A percentile compares a stretch with the other conserved stretches of the same genome.
These are phyloP conservation scores for Hirtodrosophila histrioides DNA, from an alignment of 2,888 invertebrate genomes.

Conservation along the genomic window DNA sequence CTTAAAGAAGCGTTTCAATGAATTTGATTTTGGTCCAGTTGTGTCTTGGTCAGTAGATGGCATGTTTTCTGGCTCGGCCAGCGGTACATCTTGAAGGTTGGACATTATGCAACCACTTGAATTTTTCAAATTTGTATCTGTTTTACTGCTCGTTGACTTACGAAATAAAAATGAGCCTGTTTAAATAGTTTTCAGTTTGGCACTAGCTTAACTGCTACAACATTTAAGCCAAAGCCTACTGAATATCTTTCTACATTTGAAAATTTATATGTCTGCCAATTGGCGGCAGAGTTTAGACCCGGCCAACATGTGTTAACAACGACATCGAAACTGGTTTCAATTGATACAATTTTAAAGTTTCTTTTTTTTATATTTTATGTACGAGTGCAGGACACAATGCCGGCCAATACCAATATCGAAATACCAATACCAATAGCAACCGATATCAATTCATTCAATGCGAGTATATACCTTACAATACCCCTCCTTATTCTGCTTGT, in stretches of 20 bases:
- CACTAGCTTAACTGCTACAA: slow-evolving; percentile 2
- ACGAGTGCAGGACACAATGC: slow-evolving; percentile 23
- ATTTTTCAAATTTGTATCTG: slow-evolving; percentile 53
- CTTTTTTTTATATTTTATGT: slow-evolving; percentile 13
- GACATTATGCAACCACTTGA: slow-evolving; percentile 58
- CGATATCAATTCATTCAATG: slow-evolving; percentile 71
- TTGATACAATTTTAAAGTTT: slow-evolving; percentile 55
- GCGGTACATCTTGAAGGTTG: slow-evolving; percentile 61
- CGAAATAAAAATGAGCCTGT: slow-evolving; percentile 63
- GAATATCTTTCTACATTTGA: slow-evolving; percentile 27
- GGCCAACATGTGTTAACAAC: slow-evolving; percentile 71
- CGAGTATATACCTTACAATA: slow-evolving; percentile 37
- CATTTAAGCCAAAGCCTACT: slow-evolving; percentile 46
- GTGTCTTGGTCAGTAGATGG: slow-evolving; percentile 36
- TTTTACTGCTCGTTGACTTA: slow-evolving; percentile 44
- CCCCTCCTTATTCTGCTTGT: slow-evolving; percentile 47
- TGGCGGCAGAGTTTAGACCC: slow-evolving; percentile 26
- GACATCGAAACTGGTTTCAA: slow-evolving; percentile 69
- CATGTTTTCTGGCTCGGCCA: slow-evolving; percentile 49
- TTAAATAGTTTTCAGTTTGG: slow-evolving; percentile 15
- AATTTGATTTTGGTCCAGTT: slow-evolving; percentile 50
- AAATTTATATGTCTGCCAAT: slow-evolving; percentile 43
- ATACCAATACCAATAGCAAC: slow-evolving; percentile 34
- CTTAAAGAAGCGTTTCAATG: slow-evolving; percentile 79
- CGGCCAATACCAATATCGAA: slow-evolving; percentile 36